Percentiles rank a stretch among this genome's conserved stretches.
Conservation (phyloP, 2,888 invertebrate species). For the Hoplodrina blanda region DNA sequence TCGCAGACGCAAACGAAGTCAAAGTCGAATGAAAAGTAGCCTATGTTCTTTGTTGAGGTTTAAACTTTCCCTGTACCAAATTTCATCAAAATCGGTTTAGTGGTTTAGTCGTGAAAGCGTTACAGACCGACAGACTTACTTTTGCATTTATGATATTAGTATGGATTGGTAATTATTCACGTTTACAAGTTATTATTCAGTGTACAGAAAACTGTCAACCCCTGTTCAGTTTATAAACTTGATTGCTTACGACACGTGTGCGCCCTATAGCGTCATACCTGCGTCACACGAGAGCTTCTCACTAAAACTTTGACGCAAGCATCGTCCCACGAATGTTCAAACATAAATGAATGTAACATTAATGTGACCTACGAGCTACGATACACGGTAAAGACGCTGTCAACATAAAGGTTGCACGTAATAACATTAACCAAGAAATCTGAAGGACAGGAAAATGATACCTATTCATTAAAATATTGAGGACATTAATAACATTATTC, state of each 20-base stretch:
- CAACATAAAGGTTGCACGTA: constrained; percentile 39
- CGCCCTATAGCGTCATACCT: constrained; percentile 44
- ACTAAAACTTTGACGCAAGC: constrained; percentile 47
- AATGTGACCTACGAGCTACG: constrained; percentile 25
- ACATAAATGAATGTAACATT: constrained; percentile 44
- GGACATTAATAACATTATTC: constrained; percentile 7
- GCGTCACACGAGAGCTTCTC: constrained; percentile 46
- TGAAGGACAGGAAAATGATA: constrained; percentile 44
- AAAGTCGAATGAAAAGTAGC: no score
- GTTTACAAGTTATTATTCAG: constrained; percentile 7
- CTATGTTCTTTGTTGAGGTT: no score
- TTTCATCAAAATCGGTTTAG: no score
- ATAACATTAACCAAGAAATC: constrained; percentile 10
- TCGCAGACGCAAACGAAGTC: no score
- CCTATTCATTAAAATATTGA: constrained; percentile 8
- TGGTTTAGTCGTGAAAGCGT: no score
- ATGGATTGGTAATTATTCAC: background rate
- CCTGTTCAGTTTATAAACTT: constrained; percentile 12
- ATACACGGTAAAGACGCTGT: background rate
- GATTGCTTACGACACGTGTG: constrained; percentile 28
- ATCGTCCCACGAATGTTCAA: constrained; percentile 35
- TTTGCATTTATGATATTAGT: no score
- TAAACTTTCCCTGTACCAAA: no score
- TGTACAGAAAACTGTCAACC: constrained; percentile 11
- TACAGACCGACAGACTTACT: no score